Evolutionary conservation across 53 echinoderm and acorn worm species (phyloP).

Genomic region (Luidia sarsii): DNA sequence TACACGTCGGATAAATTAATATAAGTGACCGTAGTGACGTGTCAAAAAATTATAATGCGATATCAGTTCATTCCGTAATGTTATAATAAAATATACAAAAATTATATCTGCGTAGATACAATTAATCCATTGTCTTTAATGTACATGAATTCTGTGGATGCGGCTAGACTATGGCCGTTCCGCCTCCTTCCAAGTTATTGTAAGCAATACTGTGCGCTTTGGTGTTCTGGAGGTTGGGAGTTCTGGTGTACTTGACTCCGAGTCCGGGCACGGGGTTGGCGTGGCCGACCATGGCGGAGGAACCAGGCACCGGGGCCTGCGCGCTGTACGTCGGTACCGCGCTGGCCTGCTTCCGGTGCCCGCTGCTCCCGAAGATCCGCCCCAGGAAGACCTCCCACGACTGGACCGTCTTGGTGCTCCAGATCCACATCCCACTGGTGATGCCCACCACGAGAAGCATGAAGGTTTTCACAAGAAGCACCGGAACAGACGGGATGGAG

Average conservation of each 20-base stretch:
- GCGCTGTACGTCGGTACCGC: slow-evolving; percentile 7
- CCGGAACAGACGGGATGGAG: slow-evolving; percentile 89
- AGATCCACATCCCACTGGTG: slow-evolving; percentile 99
- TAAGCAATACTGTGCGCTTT: slow-evolving; percentile 35
- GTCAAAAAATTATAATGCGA: too few relatives aligned
- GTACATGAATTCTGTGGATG: not conserved
- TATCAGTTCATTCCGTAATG: too few relatives aligned
- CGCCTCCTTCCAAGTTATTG: slow-evolving; percentile 30
- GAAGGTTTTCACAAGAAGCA: slow-evolving; percentile 84
- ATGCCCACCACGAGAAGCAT: slow-evolving; percentile 96
- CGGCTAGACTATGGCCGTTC: slow-evolving; percentile 25
- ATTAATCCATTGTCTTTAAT: not conserved
- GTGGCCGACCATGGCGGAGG: not conserved
- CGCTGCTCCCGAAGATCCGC: slow-evolving; percentile 27
- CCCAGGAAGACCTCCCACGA: slow-evolving; percentile 87
- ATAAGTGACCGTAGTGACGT: too few relatives aligned
- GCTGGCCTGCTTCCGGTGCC: slow-evolving; percentile 21
- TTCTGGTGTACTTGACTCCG: slow-evolving; percentile 39
- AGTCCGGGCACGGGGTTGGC: slow-evolving; percentile 27
- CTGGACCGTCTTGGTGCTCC: slow-evolving; percentile 96
- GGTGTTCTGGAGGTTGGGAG: slow-evolving; percentile 24
- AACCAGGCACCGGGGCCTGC: not conserved
- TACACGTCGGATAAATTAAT: too few relatives aligned
- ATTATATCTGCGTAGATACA: slow-evolving; percentile 13
- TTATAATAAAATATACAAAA: too few relatives aligned